Evolutionary conservation across 2,888 invertebrate species (phyloP).

Genomic region (Drosophila barbarae): DNA sequence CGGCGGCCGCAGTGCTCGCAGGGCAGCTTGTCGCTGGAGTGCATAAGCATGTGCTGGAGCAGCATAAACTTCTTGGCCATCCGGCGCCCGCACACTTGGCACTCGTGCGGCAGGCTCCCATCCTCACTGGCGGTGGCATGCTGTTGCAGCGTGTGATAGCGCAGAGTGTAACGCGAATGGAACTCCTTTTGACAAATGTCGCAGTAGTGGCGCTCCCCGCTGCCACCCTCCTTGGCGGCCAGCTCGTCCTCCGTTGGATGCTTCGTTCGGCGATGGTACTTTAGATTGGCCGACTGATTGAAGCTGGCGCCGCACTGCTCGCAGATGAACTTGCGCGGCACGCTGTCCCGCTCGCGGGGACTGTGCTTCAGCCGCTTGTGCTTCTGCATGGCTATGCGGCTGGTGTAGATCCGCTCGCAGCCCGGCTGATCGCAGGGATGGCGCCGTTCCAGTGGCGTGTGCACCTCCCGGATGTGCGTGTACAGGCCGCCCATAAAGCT

Average conservation of each 20-base stretch:
- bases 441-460: conserved; percentile 62
- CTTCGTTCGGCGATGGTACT: conserved; percentile 75
- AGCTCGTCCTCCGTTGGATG: conserved; percentile 71
- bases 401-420: conserved; percentile 75
- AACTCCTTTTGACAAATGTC: conserved; percentile 71
- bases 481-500: conserved; percentile 76
- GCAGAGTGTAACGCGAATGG: conserved; percentile 73
- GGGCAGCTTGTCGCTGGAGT: conserved; percentile 72
- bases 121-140: conserved; percentile 49
- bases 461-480: conserved; percentile 75
- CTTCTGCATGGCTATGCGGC: conserved; percentile 74
- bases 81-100: conserved; percentile 70
- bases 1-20: conserved; percentile 73
- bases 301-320: conserved; percentile 77
- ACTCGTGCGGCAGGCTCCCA: conserved; percentile 55
- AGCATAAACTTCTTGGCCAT: conserved; percentile 76
- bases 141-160: conserved; percentile 71
- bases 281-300: conserved; percentile 76
- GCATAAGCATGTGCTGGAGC: conserved; percentile 74
- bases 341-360: conserved; percentile 18
- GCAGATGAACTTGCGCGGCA: conserved; percentile 70
- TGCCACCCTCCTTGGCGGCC: conserved; percentile 50
- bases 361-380: conserved; percentile 76
- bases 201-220: conserved; percentile 61
- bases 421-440: conserved; percentile 70